A percentile compares a stretch with the other conserved stretches of the same genome.
These are phyloP conservation scores for Rostratula benghalensis DNA, from an alignment of 2,113 vertebrate species.

Conservation along the genomic window DNA sequence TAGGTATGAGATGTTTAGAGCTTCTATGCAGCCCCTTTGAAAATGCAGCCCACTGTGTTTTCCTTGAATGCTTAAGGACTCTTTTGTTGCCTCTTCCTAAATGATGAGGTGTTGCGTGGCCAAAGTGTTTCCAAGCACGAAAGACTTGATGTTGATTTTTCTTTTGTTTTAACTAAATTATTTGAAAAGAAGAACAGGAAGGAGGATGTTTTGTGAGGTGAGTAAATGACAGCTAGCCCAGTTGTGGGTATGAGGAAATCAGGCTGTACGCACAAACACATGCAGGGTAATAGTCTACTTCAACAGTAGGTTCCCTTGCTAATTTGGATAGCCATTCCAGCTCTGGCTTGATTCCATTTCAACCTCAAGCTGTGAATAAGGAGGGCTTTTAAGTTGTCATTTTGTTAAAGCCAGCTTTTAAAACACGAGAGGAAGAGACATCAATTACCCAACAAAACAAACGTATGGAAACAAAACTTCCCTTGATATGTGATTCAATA, in stretches of 20 bases:
- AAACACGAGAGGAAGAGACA: slow-evolving; percentile 40
- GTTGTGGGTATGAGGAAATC: slow-evolving; percentile 6
- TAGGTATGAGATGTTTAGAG: background rate
- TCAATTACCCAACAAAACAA: slow-evolving; percentile 49
- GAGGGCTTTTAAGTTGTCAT: slow-evolving; percentile 58
- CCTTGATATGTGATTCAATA: background rate
- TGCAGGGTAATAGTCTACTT: slow-evolving; percentile 51
- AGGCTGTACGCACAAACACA: background rate
- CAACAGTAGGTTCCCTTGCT: slow-evolving; percentile 52
- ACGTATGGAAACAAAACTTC: background rate
- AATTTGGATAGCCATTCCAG: slow-evolving; percentile 51
- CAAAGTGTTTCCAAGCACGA: background rate
- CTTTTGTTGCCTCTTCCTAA: background rate
- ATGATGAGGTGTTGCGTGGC: background rate
- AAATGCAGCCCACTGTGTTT: background rate
- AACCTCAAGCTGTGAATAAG: slow-evolving; percentile 63
- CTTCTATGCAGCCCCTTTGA: background rate
- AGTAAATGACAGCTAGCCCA: slow-evolving; percentile 18
- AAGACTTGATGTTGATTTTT: background rate
- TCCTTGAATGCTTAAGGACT: background rate
- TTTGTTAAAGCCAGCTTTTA: slow-evolving; percentile 55
- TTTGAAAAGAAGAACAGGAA: background rate
- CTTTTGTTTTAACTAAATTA: slow-evolving; percentile 40
- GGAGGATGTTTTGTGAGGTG: background rate
- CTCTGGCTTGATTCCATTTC: slow-evolving; percentile 56